Evolutionary conservation across 35 echinoderm and acorn worm genomes (phyloP), one percentile per base, ranked within the genome.

Genomic region (Stichopus chloronotus): DNA sequence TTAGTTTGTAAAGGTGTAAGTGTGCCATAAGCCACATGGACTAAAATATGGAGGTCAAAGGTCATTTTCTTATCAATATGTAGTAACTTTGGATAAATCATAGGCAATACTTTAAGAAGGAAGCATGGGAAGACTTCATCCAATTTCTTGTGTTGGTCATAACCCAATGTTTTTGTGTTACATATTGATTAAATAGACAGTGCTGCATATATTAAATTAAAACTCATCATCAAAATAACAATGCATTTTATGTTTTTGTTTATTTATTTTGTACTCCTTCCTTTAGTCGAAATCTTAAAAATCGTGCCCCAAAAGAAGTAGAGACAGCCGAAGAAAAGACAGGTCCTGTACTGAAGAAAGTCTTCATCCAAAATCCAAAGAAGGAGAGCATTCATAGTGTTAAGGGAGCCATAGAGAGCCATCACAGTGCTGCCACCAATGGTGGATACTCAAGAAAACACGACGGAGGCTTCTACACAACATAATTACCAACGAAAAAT

Each of bases 391-490:
- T 96, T 8, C 69, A 99, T 91, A 96, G 95, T 68, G 90, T 96
- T 10, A 95, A 99, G 68, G 97, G 97, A 5, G 95, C 97, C 63
- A 95, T 99, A 20, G 95, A 95, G 7, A 95, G 97, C 72, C 95
- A 96, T 76, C 97, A 99, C 83, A 99, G 95, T 68, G 95, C 97
- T 25, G 95, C 95, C 10, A 99, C 97, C 13, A 99, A 99, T 9
- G 72, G 91, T 4, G 97, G 97, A 8, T 99, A 96, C 78, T 96
- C 95, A 16, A 86, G 97, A 16, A 99, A 99, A 95, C 97, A 99
- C 59, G 97, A 99, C 78, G 97, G 97, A 4, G 95, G 95, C 58
- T 99, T 96, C 90, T 99, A 99, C 92, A 95, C 95, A 82, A 98
- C 96, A 82, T 98, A 92, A 90, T 5, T 13, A 71, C 30, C 13